A percentile compares a stretch with the other conserved stretches of the same genome.
Conservation (phyloP, 2,113 vertebrate species). For the Cephalopholis sonnerati region DNA sequence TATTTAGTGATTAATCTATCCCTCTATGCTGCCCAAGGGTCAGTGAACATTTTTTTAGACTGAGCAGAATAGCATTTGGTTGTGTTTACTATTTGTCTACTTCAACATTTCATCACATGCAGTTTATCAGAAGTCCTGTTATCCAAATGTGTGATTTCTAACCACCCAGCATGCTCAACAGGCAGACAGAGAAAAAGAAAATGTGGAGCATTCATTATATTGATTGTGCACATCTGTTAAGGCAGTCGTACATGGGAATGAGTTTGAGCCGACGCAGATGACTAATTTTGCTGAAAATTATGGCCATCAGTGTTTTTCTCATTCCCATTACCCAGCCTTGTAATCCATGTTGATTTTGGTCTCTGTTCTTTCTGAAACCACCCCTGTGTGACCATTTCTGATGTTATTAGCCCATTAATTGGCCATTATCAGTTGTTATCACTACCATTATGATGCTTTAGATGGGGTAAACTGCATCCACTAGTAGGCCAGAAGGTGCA, state of each 20-base stretch:
- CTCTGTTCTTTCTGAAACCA: conserved; percentile 17
- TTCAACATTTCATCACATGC: not conserved
- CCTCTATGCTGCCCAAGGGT: not conserved
- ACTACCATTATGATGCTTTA: no score
- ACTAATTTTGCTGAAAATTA: conserved; percentile 32
- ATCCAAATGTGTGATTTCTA: conserved; percentile 4
- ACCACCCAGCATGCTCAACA: not conserved
- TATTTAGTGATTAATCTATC: conserved; percentile 63
- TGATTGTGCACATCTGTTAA: conserved; percentile 50
- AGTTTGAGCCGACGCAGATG: conserved; percentile 31
- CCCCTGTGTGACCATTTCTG: no score
- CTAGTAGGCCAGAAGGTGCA: no score
- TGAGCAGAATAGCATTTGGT: conserved; percentile 15
- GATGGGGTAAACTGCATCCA: no score
- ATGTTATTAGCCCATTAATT: no score
- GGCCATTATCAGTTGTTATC: no score
- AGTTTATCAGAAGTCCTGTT: conserved; percentile 1
- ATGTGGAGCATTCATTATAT: conserved; percentile 22
- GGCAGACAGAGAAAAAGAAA: not conserved
- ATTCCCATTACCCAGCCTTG: conserved; percentile 27
- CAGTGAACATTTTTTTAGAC: conserved; percentile 1
- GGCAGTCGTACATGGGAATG: conserved; percentile 11
- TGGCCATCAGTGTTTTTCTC: conserved; percentile 36
- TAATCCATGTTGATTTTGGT: conserved; percentile 25
- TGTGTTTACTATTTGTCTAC: not conserved